Evolutionary conservation across 53 echinoderm and acorn worm genomes (phyloP).

Genomic region (Holothuria scabra): DNA sequence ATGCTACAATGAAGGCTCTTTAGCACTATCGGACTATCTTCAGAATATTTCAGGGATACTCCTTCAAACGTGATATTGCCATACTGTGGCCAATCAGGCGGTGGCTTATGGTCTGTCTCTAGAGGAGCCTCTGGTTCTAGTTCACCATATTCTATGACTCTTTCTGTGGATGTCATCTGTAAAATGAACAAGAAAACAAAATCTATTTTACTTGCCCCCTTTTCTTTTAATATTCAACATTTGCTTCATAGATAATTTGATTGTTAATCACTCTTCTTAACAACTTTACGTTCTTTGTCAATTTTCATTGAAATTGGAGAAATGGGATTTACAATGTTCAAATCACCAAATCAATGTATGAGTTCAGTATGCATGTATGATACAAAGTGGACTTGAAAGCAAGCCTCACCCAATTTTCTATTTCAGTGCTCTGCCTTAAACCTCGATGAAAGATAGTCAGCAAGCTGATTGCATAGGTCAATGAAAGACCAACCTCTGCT

Average conservation of each 20-base stretch:
- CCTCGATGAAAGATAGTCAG: constrained; percentile 95
- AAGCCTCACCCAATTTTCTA: constrained; percentile 86
- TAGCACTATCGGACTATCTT: constrained; percentile 50
- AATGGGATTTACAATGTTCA: too few species aligned
- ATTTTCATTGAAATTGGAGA: too few species aligned
- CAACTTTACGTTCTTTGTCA: too few species aligned
- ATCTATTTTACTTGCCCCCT: too few species aligned
- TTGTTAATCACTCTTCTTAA: too few species aligned
- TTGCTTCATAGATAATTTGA: too few species aligned
- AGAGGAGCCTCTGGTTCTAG: constrained; percentile 51
- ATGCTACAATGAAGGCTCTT: constrained; percentile 46
- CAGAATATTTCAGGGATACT: constrained; percentile 48
- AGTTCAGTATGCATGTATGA: too few species aligned
- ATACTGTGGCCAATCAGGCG: constrained; percentile 51
- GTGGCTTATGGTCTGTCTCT: constrained; percentile 49
- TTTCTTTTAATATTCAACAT: too few species aligned
- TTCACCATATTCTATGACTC: constrained; percentile 48
- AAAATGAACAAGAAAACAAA: constrained; percentile 5
- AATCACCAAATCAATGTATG: too few species aligned
- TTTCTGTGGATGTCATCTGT: constrained; percentile 63
- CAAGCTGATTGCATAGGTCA: constrained; percentile 80
- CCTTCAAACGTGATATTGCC: constrained; percentile 61
- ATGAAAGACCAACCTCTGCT: constrained; percentile 79
- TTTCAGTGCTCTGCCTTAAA: constrained; percentile 88
- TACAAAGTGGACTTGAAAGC: too few species aligned